These are phyloP conservation scores for Amphipyra berbera DNA, from an alignment of 2,888 invertebrate genomes.

Conservation along the genomic window DNA sequence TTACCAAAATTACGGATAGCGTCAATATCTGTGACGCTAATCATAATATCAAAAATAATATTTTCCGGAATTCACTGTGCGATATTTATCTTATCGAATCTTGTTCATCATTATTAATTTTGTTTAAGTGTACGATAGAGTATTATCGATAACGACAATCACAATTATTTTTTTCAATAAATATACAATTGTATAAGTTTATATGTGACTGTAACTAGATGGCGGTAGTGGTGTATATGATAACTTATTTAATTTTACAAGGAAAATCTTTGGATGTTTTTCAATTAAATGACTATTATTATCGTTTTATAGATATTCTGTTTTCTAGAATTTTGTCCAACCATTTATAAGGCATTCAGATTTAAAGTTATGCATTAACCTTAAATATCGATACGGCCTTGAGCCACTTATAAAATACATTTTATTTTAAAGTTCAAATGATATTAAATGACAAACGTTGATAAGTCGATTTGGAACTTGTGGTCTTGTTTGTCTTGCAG, in stretches of 20 bases:
- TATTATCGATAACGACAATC: slow-evolving; percentile 23
- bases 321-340: not conserved
- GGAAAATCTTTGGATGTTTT: too few relatives aligned
- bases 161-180: slow-evolving; percentile 11
- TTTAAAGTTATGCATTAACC: not conserved
- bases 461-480: not conserved
- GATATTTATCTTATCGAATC: slow-evolving; percentile 29
- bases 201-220: slow-evolving; percentile 5
- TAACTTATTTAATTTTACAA: too few relatives aligned
- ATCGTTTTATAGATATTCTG: too few relatives aligned
- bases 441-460: slow-evolving; percentile 33
- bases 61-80: slow-evolving; percentile 24
- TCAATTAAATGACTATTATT: too few relatives aligned
- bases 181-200: not conserved
- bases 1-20: slow-evolving; percentile 4
- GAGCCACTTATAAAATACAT: slow-evolving; percentile 12
- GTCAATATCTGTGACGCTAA: slow-evolving; percentile 21
- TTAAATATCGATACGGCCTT: slow-evolving; percentile 12
- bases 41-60: slow-evolving; percentile 26
- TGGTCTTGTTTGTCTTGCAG: slow-evolving; percentile 4
- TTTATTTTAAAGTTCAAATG: slow-evolving; percentile 25
- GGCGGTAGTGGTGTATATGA: not conserved
- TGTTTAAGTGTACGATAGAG: slow-evolving; percentile 32
- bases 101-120: slow-evolving; percentile 39
- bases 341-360: not conserved